Base-by-base conservation (phyloP, 2,797 vertebrate species). In the Oreonectes daqikongensis region DNA sequence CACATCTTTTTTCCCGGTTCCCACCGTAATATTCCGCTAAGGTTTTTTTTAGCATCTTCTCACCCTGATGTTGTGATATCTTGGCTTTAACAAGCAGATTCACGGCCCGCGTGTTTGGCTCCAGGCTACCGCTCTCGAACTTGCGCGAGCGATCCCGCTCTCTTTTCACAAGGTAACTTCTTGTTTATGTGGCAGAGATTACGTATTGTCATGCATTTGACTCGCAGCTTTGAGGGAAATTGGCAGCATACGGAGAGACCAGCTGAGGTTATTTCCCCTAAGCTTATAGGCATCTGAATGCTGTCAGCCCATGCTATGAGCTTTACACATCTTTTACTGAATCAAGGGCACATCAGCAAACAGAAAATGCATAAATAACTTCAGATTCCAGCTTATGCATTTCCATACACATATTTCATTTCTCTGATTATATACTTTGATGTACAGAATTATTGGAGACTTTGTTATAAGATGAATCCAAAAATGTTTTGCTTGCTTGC, bases 151-250 rank as follows among this genome's bases (percentile, higher is more conserved):
- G 42, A 73, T n/a, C 15, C 20, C 59, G n/a, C 30, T n/a, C 22
- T 26, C 10, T 17, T 74, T 74, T 53, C 32, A 64, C 46, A 3
- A 53, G 44, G 40, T 10, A 67, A 48, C 64, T 75, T 75, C 50
- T 46, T 57, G 63, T 75, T 60, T 75, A 60, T 59, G n/a, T 52
- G 40, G 38, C 40, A 77, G 55, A 61, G 44, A 69, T 61, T 65
- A 74, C 59, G 42, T 67, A 59, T 67, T 67, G 70, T 67, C 77
- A 44, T 66, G 77, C 44, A 38, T 35, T 67, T 20, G 42, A 18
- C 32, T 72, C 17, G 46, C 20, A 57, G 69, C 42, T 74, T 69
- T 74, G 63, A 66, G 22, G 30, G 42, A 69, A 68, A 69, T 68
- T 79, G 64, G 64, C 70, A 61, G 22, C 30, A 52, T 61, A 42